These are phyloP conservation scores for Eueides isabella DNA, from an alignment of 1,140 invertebrate genomes.

Conservation along the genomic window DNA sequence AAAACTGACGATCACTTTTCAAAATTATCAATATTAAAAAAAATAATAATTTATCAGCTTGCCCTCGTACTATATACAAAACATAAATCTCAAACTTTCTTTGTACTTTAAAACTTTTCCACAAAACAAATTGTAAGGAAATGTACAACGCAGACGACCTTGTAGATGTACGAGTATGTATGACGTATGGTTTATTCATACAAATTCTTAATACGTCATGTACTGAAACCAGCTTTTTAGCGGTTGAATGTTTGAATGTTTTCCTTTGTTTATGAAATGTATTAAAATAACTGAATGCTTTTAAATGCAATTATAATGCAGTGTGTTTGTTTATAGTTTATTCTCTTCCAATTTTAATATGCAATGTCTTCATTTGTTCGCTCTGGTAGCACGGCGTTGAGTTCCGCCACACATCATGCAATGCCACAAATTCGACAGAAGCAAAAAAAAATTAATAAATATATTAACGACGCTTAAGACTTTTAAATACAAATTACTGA, in stretches of 20 bases:
- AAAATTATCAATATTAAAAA: no score
- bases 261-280: constrained; percentile 6
- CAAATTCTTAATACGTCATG: neutral
- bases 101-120: constrained; percentile 8
- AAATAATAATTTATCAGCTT: no score
- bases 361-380: no score
- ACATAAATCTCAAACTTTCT: constrained; percentile 2
- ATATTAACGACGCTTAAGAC: no score
- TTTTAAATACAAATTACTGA: no score
- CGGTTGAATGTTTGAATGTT: neutral
- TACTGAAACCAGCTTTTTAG: neutral
- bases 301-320: neutral
- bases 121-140: neutral
- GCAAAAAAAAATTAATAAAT: no score
- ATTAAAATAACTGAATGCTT: neutral
- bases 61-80: neutral
- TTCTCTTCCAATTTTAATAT: neutral
- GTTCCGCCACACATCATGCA: no score
- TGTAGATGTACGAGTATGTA: neutral
- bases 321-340: neutral
- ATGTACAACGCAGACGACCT: constrained; percentile 1
- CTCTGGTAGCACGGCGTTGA: no score
- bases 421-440: no score
- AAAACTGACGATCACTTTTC: no score
- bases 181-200: constrained; percentile 8